A percentile compares a stretch with the other conserved stretches of the same genome.
phyloP scores from a whole-genome alignment of 2,888 invertebrate species.

The Drosophila prolongata region DNA sequence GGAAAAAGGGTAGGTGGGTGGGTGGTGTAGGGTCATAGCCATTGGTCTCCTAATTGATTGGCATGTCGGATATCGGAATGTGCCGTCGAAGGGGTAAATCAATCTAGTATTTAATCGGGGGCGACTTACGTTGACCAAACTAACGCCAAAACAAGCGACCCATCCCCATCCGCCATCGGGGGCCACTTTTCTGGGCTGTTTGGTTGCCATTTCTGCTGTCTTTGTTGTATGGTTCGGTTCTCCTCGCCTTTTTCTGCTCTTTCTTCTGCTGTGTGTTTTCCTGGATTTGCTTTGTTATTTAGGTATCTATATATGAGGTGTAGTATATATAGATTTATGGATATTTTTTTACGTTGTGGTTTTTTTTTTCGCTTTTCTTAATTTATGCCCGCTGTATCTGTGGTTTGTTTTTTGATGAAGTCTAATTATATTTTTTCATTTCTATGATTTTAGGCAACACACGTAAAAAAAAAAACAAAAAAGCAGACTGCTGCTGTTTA shows the following conservation, averaged over 20 bases:
- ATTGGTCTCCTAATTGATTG: slow-evolving; percentile 13
- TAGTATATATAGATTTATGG: slow-evolving; percentile 42
- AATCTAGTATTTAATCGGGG: not conserved
- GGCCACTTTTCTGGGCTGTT: slow-evolving; percentile 88
- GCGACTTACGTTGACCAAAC: slow-evolving; percentile 93
- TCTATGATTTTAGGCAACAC: slow-evolving; percentile 25
- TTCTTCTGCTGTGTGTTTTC: slow-evolving; percentile 22
- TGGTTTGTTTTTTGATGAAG: not conserved
- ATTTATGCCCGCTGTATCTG: slow-evolving; percentile 4
- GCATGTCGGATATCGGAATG: not conserved
- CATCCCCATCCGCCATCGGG: slow-evolving; percentile 96
- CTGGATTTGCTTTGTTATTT: slow-evolving; percentile 32
- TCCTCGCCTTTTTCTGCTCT: slow-evolving; percentile 5
- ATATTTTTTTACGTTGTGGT: slow-evolving; percentile 29
- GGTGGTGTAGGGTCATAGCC: not conserved
- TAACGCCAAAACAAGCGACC: slow-evolving; percentile 93
- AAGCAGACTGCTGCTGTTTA: slow-evolving; percentile 2
- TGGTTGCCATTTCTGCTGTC: slow-evolving; percentile 55
- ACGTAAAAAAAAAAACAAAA: slow-evolving; percentile 24
- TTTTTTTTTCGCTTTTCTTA: slow-evolving; percentile 14
- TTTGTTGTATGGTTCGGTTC: slow-evolving; percentile 17
- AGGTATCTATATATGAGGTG: slow-evolving; percentile 22
- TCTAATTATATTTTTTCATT: slow-evolving; percentile 21
- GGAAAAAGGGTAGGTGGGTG: not conserved
- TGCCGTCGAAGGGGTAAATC: not conserved